Evolutionary conservation across 2,113 vertebrate species (phyloP).

Genomic region (Zonotrichia leucophrys): DNA sequence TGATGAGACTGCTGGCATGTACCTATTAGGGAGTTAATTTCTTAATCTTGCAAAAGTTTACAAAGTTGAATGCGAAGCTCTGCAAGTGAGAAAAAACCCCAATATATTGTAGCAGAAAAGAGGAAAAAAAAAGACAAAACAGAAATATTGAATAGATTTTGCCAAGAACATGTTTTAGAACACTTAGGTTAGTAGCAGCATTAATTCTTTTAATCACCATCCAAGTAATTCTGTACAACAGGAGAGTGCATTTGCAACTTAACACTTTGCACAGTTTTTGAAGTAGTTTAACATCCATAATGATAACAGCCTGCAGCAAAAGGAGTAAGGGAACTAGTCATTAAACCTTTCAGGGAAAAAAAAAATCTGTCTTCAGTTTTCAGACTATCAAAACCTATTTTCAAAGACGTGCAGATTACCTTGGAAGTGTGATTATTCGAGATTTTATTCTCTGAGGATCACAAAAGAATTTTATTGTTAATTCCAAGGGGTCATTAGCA

Average conservation of each 20-base stretch:
- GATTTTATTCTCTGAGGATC: slow-evolving; percentile 12
- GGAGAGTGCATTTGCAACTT: not conserved
- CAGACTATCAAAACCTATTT: not conserved
- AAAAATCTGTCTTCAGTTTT: not conserved
- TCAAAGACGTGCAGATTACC: not conserved
- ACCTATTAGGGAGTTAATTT: not conserved
- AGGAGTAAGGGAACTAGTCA: not conserved
- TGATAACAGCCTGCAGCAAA: not conserved
- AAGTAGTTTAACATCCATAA: slow-evolving; percentile 4
- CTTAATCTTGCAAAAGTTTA: not conserved
- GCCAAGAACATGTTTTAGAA: not conserved
- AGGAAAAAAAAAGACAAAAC: not conserved
- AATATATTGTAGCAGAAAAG: not conserved
- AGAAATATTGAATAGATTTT: not conserved
- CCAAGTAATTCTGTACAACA: not conserved
- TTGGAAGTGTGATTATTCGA: not conserved
- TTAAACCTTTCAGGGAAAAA: not conserved
- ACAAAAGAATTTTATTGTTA: slow-evolving; percentile 26
- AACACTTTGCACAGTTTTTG: not conserved
- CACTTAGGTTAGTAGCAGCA: not conserved
- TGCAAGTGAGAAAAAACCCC: not conserved
- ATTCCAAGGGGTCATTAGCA: slow-evolving; percentile 28
- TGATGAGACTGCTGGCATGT: not conserved
- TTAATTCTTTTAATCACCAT: not conserved
- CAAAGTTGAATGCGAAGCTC: not conserved